phyloP scores from a whole-genome alignment of 2,888 invertebrate genomes.

The Mythimna pallens region DNA sequence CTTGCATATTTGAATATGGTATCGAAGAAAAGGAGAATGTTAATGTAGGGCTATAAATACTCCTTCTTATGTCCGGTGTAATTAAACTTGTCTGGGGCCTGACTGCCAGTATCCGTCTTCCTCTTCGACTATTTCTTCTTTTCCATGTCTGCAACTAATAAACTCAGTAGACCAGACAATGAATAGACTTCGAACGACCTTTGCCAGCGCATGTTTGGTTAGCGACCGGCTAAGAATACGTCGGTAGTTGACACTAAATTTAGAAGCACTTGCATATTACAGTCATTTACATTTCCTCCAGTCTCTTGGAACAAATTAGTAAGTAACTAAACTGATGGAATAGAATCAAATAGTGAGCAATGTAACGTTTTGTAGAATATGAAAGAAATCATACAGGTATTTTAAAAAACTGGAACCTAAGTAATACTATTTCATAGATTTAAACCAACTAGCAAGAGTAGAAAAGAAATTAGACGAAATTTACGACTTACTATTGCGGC shows the following conservation, averaged over 20 bases:
- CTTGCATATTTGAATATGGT: constrained; percentile 43
- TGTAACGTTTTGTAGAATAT: neutral
- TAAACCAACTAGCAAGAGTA: neutral
- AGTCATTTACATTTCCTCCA: constrained; percentile 19
- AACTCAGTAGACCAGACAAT: constrained; percentile 9
- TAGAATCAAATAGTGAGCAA: no score
- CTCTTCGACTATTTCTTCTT: constrained; percentile 1
- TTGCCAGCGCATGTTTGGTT: constrained; percentile 25
- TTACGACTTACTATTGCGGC: neutral
- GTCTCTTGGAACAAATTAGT: constrained; percentile 1
- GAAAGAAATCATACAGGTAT: neutral
- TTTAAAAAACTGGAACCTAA: neutral
- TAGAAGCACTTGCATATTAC: constrained; percentile 38
- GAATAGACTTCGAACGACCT: constrained; percentile 43
- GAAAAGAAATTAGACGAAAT: neutral
- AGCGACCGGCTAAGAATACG: constrained; percentile 49
- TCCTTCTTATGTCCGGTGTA: constrained; percentile 50
- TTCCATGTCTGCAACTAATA: neutral
- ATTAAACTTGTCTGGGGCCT: constrained; percentile 35
- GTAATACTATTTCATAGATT: neutral
- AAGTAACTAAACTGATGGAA: neutral
- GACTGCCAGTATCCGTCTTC: constrained; percentile 34
- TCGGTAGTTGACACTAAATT: constrained; percentile 44
- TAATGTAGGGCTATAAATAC: constrained; percentile 47
- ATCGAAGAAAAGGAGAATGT: constrained; percentile 48